Percentiles rank a stretch among this genome's conserved stretches.
Evolutionary conservation across 2,888 invertebrate species (phyloP).

Genomic region (Norana najaformis): DNA sequence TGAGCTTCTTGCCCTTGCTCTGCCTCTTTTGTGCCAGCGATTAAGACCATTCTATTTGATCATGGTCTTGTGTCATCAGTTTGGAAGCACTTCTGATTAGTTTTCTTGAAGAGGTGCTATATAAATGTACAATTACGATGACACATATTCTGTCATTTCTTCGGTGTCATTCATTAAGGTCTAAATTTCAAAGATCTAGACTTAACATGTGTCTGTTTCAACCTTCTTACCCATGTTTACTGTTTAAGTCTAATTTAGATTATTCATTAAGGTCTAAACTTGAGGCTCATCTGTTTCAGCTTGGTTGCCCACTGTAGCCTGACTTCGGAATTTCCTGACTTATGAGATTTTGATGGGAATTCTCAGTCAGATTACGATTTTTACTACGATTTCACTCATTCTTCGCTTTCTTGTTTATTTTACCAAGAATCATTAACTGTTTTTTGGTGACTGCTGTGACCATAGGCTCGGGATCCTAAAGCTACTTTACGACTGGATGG

Average conservation of each 20-base stretch:
- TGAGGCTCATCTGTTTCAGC: not conserved
- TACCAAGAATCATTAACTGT: not conserved
- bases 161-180: not conserved
- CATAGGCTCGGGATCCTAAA: constrained; percentile 44
- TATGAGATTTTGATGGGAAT: not conserved
- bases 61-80: too few species aligned
- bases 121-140: not conserved
- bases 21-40: too few species aligned
- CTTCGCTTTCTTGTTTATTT: not conserved
- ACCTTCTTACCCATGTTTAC: too few species aligned
- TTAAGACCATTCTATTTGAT: too few species aligned
- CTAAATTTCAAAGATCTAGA: not conserved
- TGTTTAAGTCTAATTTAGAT: too few species aligned
- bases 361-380: not conserved
- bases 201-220: not conserved
- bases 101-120: too few species aligned
- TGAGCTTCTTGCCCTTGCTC: too few species aligned
- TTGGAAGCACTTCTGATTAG: too few species aligned
- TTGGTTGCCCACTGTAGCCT: not conserved
- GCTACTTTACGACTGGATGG: constrained; percentile 41
- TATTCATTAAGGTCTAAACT: not conserved
- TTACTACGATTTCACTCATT: not conserved
- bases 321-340: not conserved
- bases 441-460: not conserved
- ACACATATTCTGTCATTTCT: not conserved